Conservation (phyloP, 2,888 invertebrate species). For the Bombyx huttoni region DNA sequence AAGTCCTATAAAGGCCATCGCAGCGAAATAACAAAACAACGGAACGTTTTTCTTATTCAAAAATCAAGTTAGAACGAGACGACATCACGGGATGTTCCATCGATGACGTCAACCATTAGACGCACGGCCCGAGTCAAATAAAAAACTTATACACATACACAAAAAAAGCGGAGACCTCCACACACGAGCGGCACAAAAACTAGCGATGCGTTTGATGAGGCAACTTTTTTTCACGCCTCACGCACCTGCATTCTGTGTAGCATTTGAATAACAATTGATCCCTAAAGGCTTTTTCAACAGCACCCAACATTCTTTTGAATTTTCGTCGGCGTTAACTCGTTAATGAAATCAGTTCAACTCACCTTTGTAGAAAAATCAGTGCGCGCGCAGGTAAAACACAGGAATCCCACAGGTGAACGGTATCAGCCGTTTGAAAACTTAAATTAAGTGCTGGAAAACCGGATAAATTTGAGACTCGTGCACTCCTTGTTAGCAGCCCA, state of each 20-base stretch:
- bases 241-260: not conserved
- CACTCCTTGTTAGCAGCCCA: slow-evolving; percentile 39
- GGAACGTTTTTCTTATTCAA: slow-evolving; percentile 9
- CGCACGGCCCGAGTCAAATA: slow-evolving; percentile 29
- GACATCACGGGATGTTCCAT: slow-evolving; percentile 28
- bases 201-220: slow-evolving; percentile 6
- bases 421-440: slow-evolving; percentile 39
- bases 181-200: slow-evolving; percentile 8
- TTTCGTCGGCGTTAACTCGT: too few relatives aligned
- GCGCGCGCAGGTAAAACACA: slow-evolving; percentile 68
- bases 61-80: slow-evolving; percentile 32
- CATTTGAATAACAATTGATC: not conserved
- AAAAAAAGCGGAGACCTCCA: slow-evolving; percentile 15
- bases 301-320: too few relatives aligned
- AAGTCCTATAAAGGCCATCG: too few relatives aligned
- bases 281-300: not conserved
- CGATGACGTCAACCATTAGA: slow-evolving; percentile 41
- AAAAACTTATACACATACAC: slow-evolving; percentile 22
- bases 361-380: slow-evolving; percentile 59
- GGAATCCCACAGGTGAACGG: slow-evolving; percentile 68
- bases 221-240: slow-evolving; percentile 3
- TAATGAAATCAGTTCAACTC: slow-evolving; percentile 16
- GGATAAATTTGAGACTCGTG: slow-evolving; percentile 29
- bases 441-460: slow-evolving; percentile 23
- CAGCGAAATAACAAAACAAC: not conserved